Conservation (phyloP, 2,113 vertebrate genomes). For the Heterotilapia buettikoferi region DNA sequence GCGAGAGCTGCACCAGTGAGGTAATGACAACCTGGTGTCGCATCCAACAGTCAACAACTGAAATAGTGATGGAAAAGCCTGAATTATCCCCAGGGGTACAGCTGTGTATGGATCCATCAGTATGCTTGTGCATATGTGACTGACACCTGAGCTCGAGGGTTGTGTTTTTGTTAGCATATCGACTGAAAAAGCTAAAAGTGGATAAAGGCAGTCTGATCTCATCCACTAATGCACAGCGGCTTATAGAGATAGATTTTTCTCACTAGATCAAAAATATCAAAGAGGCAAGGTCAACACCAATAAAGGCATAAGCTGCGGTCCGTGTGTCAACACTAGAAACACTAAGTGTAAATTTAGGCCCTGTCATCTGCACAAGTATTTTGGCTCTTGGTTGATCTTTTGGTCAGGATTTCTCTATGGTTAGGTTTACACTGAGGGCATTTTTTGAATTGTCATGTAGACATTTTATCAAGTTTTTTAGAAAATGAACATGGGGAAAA, state of each 20-base stretch:
- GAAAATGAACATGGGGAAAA: neutral
- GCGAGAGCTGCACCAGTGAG: neutral
- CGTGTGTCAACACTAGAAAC: neutral
- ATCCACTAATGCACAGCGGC: constrained; percentile 1
- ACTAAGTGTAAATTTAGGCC: neutral
- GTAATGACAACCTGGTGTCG: constrained; percentile 8
- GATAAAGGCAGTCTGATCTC: constrained; percentile 8
- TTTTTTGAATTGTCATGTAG: neutral
- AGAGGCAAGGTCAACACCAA: neutral
- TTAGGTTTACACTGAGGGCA: neutral
- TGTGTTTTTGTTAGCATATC: constrained; percentile 18
- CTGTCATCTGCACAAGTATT: neutral
- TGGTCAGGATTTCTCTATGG: neutral
- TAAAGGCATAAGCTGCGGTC: neutral
- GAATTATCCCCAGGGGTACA: neutral
- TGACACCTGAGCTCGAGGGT: neutral
- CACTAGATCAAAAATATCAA: constrained; percentile 10
- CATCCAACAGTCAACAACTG: constrained; percentile 16
- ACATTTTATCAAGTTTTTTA: neutral
- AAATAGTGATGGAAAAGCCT: neutral
- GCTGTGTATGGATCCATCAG: neutral
- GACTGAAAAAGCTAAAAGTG: constrained; percentile 20
- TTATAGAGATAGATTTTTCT: constrained; percentile 9
- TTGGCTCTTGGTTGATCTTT: neutral
- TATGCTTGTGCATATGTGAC: neutral